Conservation (phyloP, 2,113 vertebrate species). For the Cheilinus undulatus region DNA sequence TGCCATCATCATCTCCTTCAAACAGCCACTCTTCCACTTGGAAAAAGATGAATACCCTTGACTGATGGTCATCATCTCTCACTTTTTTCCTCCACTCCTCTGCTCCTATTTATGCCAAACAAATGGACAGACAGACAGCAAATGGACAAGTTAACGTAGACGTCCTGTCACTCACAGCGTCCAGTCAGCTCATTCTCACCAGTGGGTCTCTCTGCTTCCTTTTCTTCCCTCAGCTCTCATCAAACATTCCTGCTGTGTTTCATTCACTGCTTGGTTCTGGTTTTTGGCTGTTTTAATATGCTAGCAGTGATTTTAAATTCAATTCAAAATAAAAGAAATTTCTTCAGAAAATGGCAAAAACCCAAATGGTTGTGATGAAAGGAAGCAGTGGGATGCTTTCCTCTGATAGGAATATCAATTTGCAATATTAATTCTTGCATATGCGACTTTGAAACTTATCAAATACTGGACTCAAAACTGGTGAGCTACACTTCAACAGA, state of each 20-base stretch:
- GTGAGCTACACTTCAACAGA: constrained; percentile 7
- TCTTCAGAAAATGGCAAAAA: constrained; percentile 7
- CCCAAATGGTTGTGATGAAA: constrained; percentile 25
- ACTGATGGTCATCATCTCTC: constrained; percentile 63
- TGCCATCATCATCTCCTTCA: constrained; percentile 48
- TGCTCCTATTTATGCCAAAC: constrained; percentile 40
- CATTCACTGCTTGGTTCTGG: constrained; percentile 28
- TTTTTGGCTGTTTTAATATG: constrained; percentile 18
- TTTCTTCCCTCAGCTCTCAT: constrained; percentile 42
- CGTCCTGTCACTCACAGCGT: constrained; percentile 50
- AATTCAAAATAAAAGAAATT: constrained; percentile 11
- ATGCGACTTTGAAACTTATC: constrained; percentile 3
- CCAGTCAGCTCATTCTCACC: constrained; percentile 46
- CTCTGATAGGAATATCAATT: constrained; percentile 20
- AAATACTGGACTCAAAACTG: constrained; percentile 21
- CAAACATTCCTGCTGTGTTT: constrained; percentile 45
- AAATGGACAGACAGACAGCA: constrained; percentile 41
- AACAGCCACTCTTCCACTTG: constrained; percentile 24
- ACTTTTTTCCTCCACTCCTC: constrained; percentile 37
- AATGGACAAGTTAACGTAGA: constrained; percentile 45
- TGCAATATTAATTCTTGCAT: constrained; percentile 16
- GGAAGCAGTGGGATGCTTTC: constrained; percentile 15
- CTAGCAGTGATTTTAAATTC: constrained; percentile 26
- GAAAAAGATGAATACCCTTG: constrained; percentile 60
- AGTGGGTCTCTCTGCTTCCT: constrained; percentile 32